Evolutionary conservation across 2,888 invertebrate genomes (phyloP).

Genomic region (Stegophylla sp.): DNA sequence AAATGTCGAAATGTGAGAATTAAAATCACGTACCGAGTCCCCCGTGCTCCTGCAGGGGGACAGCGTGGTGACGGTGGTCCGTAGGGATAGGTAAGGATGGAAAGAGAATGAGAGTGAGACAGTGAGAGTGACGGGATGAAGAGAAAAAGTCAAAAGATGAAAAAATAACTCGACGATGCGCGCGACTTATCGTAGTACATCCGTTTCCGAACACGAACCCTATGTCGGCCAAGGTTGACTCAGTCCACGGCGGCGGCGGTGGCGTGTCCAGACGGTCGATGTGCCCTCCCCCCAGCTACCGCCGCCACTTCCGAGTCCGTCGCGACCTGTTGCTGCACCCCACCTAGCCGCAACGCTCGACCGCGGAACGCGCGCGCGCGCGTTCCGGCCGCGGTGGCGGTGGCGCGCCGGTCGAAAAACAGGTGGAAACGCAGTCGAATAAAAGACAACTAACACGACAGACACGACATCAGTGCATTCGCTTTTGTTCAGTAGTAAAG

Average conservation of each 20-base stretch:
- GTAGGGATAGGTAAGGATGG: background rate
- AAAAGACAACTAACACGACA: slow-evolving; percentile 47
- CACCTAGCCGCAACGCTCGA: background rate
- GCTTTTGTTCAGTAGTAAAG: slow-evolving; percentile 45
- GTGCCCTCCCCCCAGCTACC: background rate
- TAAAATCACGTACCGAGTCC: background rate
- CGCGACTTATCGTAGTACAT: slow-evolving; percentile 17
- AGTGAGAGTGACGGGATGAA: slow-evolving; percentile 61
- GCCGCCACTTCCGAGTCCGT: background rate
- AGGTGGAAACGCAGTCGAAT: slow-evolving; percentile 47
- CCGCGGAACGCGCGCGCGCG: slow-evolving; percentile 9
- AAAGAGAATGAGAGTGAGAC: background rate
- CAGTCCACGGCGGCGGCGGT: slow-evolving; percentile 32
- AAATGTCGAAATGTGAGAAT: background rate
- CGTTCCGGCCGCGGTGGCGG: background rate
- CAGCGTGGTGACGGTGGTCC: background rate
- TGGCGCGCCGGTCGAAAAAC: slow-evolving; percentile 40
- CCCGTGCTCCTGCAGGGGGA: background rate
- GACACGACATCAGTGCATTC: slow-evolving; percentile 46
- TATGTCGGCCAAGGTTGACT: slow-evolving; percentile 55
- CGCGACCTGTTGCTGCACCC: background rate
- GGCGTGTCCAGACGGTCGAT: background rate
- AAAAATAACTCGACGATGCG: background rate
- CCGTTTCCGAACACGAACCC: slow-evolving; percentile 50
- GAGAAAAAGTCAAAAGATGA: slow-evolving; percentile 24